Conservation (phyloP, 2,113 vertebrate genomes). For the Lepus timidus region DNA sequence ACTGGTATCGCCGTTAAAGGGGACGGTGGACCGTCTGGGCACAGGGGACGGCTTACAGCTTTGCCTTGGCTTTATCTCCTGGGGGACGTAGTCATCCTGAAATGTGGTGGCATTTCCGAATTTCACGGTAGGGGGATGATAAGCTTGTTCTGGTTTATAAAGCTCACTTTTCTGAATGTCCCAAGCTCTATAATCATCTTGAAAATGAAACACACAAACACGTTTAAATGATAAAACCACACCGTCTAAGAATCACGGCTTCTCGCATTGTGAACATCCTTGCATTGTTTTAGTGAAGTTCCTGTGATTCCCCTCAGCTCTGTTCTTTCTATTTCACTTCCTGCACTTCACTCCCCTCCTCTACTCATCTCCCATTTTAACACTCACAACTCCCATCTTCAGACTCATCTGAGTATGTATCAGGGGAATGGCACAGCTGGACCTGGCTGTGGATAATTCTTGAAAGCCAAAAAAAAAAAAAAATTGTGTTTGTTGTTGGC, state of each 20-base stretch:
- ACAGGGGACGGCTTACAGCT: conserved; percentile 88
- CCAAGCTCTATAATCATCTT: conserved; percentile 91
- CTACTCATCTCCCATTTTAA: neutral
- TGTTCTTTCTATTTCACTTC: neutral
- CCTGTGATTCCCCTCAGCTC: neutral
- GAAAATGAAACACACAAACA: conserved; percentile 67
- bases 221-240: conserved; percentile 38
- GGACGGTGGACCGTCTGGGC: conserved; percentile 73
- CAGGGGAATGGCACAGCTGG: neutral
- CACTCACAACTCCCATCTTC: neutral
- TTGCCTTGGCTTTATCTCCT: conserved; percentile 77
- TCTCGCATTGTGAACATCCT: neutral
- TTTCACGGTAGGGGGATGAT: conserved; percentile 86
- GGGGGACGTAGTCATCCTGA: conserved; percentile 89
- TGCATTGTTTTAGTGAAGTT: neutral
- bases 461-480: neutral
- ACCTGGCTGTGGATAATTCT: neutral
- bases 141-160: conserved; percentile 85
- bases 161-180: conserved; percentile 86
- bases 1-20: conserved; percentile 88
- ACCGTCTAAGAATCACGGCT: neutral
- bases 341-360: neutral
- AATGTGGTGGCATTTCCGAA: conserved; percentile 92
- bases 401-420: neutral
- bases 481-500: neutral